Evolutionary conservation across 2,113 vertebrate species (phyloP).

Genomic region (Thalassarche chlororhynchos): DNA sequence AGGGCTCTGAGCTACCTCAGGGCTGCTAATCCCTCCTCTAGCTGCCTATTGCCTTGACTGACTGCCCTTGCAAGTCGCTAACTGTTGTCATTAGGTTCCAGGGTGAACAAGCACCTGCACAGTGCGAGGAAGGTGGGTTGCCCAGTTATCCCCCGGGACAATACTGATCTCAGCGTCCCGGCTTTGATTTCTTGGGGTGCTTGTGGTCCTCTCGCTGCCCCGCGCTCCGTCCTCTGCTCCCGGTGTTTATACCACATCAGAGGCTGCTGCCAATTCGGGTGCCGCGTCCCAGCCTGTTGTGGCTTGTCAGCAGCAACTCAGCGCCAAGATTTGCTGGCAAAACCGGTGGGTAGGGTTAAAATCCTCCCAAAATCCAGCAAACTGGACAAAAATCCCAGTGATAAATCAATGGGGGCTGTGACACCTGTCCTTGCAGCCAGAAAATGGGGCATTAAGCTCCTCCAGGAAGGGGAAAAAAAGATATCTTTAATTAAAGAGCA

Average conservation of each 20-base stretch:
- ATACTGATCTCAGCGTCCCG: accelerated
- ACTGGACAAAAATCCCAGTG: background rate
- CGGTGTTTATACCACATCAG: accelerated
- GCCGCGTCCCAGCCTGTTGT: accelerated
- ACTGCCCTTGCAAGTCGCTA: background rate
- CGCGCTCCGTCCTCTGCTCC: accelerated
- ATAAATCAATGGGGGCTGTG: background rate
- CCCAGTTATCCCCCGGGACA: background rate
- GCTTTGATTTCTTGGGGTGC: background rate
- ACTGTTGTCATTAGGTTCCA: background rate
- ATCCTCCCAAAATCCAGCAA: background rate
- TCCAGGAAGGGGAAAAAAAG: background rate
- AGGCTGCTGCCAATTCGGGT: background rate
- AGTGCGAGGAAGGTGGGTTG: accelerated
- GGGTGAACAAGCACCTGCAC: background rate
- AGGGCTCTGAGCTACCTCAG: background rate
- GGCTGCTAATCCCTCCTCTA: background rate
- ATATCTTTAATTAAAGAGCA: background rate
- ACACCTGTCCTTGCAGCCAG: background rate
- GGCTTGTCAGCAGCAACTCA: background rate
- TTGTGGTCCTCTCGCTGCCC: background rate
- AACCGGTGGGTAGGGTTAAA: background rate
- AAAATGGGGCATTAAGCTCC: background rate
- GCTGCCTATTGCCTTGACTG: background rate
- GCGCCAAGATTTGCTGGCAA: background rate